phyloP scores from a whole-genome alignment of 1,140 invertebrate genomes.

The Gonioctena quinquepunctata region DNA sequence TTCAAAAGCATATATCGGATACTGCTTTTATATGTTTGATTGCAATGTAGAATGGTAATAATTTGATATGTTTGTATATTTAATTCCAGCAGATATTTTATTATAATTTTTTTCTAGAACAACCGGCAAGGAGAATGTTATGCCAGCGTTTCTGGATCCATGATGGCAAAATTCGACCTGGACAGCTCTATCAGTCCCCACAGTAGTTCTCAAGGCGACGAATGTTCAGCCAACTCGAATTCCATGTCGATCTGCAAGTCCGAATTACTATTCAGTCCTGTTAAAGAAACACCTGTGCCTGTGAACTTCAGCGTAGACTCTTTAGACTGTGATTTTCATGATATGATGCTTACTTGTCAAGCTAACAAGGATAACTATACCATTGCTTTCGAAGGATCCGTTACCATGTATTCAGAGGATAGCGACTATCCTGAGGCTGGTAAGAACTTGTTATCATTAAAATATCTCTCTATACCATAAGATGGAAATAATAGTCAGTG shows the following conservation, averaged over 20 bases:
- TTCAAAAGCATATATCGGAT: too few species aligned
- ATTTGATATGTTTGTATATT: too few species aligned
- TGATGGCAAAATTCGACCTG: conserved; percentile 79
- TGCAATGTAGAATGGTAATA: too few species aligned
- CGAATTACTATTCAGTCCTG: conserved; percentile 87
- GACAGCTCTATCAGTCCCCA: conserved; percentile 74
- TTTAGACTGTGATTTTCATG: conserved; percentile 81
- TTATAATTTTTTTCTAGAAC: conserved; percentile 54
- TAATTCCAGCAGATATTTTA: not conserved
- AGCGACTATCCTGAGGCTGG: conserved; percentile 73
- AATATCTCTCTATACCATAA: too few species aligned
- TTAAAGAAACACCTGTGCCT: conserved; percentile 76
- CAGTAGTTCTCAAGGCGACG: conserved; percentile 75
- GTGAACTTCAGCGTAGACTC: conserved; percentile 87
- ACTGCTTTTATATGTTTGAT: too few species aligned
- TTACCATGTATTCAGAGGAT: conserved; percentile 82
- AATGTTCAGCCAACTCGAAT: conserved; percentile 72
- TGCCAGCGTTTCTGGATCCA: conserved; percentile 78
- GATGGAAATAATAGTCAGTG: too few species aligned
- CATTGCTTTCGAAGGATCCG: conserved; percentile 89
- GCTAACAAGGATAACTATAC: conserved; percentile 94
- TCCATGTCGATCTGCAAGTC: conserved; percentile 88
- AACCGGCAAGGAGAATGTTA: conserved; percentile 76
- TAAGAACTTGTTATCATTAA: too few species aligned
- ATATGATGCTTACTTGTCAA: conserved; percentile 86